phyloP scores from a whole-genome alignment of 2,113 vertebrate species.

The Hymenochirus boettgeri region DNA sequence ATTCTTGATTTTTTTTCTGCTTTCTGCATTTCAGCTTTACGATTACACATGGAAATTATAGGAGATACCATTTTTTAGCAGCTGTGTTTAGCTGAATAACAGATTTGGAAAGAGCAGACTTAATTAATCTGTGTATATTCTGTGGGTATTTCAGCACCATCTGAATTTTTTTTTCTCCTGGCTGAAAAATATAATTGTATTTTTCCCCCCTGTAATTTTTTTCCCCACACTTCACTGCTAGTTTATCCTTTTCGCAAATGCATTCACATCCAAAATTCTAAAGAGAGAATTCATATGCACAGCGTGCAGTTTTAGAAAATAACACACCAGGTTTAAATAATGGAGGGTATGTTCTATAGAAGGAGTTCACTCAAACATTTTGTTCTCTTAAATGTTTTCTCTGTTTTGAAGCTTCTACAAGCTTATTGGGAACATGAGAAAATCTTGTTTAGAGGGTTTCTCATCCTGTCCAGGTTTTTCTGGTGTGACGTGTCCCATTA shows the following conservation, averaged over 20 bases:
- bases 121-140: conserved; percentile 75
- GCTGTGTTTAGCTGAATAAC: conserved; percentile 69
- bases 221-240: conserved; percentile 49
- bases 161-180: conserved; percentile 66
- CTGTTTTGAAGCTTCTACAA: neutral
- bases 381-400: neutral
- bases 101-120: conserved; percentile 70
- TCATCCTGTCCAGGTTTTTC: too few relatives aligned
- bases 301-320: conserved; percentile 7
- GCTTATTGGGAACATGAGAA: too few relatives aligned
- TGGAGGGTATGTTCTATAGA: neutral
- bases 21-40: conserved; percentile 38
- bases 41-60: conserved; percentile 52
- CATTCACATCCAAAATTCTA: conserved; percentile 50
- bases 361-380: neutral
- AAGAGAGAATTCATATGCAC: conserved; percentile 36
- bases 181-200: conserved; percentile 65
- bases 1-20: conserved; percentile 46
- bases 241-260: conserved; percentile 59
- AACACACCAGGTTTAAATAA: neutral
- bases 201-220: conserved; percentile 8
- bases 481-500: too few relatives aligned
- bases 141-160: conserved; percentile 67
- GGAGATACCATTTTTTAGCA: conserved; percentile 63
- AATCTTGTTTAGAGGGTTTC: too few relatives aligned